Evolutionary conservation across 2,888 invertebrate species (phyloP).

Genomic region (Scrobipalpa atriplicella): DNA sequence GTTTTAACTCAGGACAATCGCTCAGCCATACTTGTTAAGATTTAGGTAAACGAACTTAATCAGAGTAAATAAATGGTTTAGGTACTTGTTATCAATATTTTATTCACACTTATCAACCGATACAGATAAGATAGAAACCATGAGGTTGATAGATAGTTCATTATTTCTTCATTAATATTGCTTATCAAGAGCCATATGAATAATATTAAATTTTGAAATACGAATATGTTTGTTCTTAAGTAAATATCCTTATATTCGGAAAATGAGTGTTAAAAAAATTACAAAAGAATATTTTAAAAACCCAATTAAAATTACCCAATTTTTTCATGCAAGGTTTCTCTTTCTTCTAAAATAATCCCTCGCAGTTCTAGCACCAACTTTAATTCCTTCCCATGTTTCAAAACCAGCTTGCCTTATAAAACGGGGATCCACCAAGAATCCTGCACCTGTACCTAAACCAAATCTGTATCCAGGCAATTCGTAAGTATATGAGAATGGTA

Average conservation of each 20-base stretch:
- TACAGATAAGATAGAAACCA: too few relatives aligned
- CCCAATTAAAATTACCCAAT: not conserved
- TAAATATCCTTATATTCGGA: not conserved
- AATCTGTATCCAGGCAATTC: constrained; percentile 79
- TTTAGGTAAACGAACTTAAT: too few relatives aligned
- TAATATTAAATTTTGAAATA: too few relatives aligned
- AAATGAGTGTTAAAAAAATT: not conserved
- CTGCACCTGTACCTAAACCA: constrained; percentile 59
- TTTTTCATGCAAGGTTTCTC: not conserved
- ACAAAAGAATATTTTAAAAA: too few relatives aligned
- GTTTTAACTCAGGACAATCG: too few relatives aligned
- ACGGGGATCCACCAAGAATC: constrained; percentile 80
- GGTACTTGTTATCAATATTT: too few relatives aligned
- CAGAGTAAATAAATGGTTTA: too few relatives aligned
- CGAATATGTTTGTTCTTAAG: not conserved
- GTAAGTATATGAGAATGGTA: constrained; percentile 82
- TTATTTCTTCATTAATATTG: too few relatives aligned
- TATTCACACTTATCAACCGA: too few relatives aligned
- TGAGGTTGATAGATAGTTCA: too few relatives aligned
- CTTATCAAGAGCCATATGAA: not conserved
- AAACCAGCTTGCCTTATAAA: constrained; percentile 79
- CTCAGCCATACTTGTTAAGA: too few relatives aligned
- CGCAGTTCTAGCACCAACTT: constrained; percentile 71
- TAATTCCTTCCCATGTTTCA: constrained; percentile 84
- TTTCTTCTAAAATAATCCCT: constrained; percentile 40